phyloP scores from a whole-genome alignment of 2,113 vertebrate genomes.

The Tachysurus vachellii region DNA sequence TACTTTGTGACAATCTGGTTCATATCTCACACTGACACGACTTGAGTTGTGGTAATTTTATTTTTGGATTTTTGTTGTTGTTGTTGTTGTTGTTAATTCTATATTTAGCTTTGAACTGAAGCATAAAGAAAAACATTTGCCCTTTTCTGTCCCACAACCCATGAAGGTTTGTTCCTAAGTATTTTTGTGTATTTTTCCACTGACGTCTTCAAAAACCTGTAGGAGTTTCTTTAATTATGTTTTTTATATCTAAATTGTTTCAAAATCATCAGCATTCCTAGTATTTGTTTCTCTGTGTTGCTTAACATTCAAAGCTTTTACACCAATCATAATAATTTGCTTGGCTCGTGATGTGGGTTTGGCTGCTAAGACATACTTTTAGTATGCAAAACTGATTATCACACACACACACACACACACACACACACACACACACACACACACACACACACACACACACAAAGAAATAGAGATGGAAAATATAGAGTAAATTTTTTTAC shows the following conservation, averaged over 20 bases:
- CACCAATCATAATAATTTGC: slow-evolving; percentile 25
- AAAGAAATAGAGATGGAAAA: not conserved
- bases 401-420: not conserved
- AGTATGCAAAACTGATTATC: slow-evolving; percentile 21
- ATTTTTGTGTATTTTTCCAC: not conserved
- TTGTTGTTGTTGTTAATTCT: not conserved
- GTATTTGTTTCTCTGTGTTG: not conserved
- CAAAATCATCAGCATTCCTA: not conserved
- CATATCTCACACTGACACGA: not conserved
- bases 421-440: not conserved
- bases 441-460: not conserved
- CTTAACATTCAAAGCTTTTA: slow-evolving; percentile 27
- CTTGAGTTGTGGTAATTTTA: no score
- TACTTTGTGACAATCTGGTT: not conserved
- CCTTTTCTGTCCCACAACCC: not conserved
- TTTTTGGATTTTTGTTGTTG: not conserved
- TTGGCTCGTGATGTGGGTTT: slow-evolving; percentile 9
- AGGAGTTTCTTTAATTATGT: not conserved
- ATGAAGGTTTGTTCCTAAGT: no score
- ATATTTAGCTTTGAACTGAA: not conserved
- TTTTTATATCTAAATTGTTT: not conserved
- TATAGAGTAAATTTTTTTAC: not conserved
- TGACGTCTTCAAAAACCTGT: not conserved
- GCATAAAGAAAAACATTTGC: not conserved
- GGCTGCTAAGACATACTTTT: slow-evolving; percentile 29